These are phyloP conservation scores for pig (Sus scrofa) DNA, from an alignment of 2,113 vertebrate genomes.

Conservation along the genomic window T2T-Sscrofa CM000817.6:96189001-96189500, in stretches of 20 bases:
- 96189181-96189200: neutral
- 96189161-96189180: conserved; percentile 24
- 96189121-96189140: neutral
- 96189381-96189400: too few species aligned
- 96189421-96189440: too few species aligned
- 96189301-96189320: too few species aligned
- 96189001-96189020: neutral
- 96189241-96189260: conserved; percentile 54
- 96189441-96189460: too few species aligned
- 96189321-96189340: too few species aligned
- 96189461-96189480: conserved; percentile 51
- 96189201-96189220: conserved; percentile 14
- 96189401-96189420: too few species aligned
- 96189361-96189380: too few species aligned
- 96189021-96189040: neutral
- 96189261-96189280: too few species aligned
- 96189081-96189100: conserved; percentile 1
- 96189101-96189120: neutral
- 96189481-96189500: neutral
- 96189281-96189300: too few species aligned
- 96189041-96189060: neutral
- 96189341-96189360: too few species aligned
- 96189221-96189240: conserved; percentile 25
- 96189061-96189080: neutral
- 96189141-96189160: neutral